These are phyloP conservation scores for Eulemur rufifrons DNA, from an alignment of 2,113 vertebrate genomes.

Conservation along the genomic window DNA sequence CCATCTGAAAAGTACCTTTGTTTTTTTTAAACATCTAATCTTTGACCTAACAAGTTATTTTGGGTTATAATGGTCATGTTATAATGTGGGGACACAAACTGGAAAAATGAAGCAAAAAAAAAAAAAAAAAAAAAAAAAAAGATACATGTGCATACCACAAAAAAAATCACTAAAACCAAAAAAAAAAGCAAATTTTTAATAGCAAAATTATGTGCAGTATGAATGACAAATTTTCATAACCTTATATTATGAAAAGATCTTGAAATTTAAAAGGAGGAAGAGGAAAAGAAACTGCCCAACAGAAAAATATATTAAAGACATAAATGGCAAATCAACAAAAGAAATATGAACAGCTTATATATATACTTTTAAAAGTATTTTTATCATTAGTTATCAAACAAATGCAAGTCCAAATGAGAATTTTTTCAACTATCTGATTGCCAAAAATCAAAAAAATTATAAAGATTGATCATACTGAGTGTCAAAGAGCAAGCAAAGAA, in stretches of 20 bases:
- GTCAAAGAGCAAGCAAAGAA: not conserved
- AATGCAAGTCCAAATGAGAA: not conserved
- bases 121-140: not conserved
- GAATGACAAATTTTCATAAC: not conserved
- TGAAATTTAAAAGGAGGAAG: not conserved
- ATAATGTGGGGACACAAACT: not conserved
- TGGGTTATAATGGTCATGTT: not conserved
- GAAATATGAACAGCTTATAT: not conserved
- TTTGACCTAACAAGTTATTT: not conserved
- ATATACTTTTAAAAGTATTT: not conserved
- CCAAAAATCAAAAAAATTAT: not conserved
- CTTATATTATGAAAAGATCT: not conserved
- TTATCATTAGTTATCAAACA: not conserved
- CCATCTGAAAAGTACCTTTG: not conserved
- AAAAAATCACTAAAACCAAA: not conserved
- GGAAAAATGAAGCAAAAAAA: not conserved
- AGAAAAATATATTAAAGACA: not conserved
- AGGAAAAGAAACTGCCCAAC: not conserved
- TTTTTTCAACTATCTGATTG: not conserved
- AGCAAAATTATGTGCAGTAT: not conserved
- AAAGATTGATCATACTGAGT: not conserved
- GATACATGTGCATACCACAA: not conserved
- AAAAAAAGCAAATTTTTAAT: not conserved
- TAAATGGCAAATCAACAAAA: constrained; percentile 2
- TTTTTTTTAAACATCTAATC: not conserved